Evolutionary conservation across 2,797 vertebrate species (phyloP), one percentile per base, ranked within the genome.

Genomic region (Squalus acanthias): DNA sequence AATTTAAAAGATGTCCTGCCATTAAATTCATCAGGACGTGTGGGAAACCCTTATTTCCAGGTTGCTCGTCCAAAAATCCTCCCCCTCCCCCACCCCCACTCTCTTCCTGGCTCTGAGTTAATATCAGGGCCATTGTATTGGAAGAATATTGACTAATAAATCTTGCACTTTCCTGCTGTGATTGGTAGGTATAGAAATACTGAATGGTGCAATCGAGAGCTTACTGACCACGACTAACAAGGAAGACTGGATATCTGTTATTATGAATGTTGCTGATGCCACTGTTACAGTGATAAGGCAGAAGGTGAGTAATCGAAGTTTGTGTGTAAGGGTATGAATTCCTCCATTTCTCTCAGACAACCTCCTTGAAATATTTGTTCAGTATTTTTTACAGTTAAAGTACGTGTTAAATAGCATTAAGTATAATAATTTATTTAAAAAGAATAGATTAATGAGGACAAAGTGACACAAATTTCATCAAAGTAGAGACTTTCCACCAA

Each of bases 261-360:
- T 98, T 96, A 98, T 99, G 97, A 99, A 98, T 0, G 99, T 99
- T 76, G 99, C 99, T 6, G 99, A 99, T 96, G 99, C 99, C 96
- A 99, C 99, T 0, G 98, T 99, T 97, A 99, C 99, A 0, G 99
- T 99, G 97, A 99, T 99, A 97, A 99, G 98, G 97, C 99, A 99
- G 96, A 98, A 98, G 98, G 99, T 98, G 97, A 97, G 97, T 74
- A 57, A 63, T 96, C 96, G 69, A 92, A 1, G 0, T 24, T 0
- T 39, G 22, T 39, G 15, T 74, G 20, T 63, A 50, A 0, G 91
- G 39, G 57, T 96, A 96, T 0, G 10, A 87, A 0, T 67, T 63
- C 69, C 24, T 72, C 22, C 39, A 29, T 72, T 70, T 72, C 67
- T 8, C 22, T 72, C 22, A 29, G 26, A 20, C n/a, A 65, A 92